Evolutionary conservation across 2,888 invertebrate species (phyloP), one percentile per base, ranked within the genome.

Genomic region (Endotricha flammealis): DNA sequence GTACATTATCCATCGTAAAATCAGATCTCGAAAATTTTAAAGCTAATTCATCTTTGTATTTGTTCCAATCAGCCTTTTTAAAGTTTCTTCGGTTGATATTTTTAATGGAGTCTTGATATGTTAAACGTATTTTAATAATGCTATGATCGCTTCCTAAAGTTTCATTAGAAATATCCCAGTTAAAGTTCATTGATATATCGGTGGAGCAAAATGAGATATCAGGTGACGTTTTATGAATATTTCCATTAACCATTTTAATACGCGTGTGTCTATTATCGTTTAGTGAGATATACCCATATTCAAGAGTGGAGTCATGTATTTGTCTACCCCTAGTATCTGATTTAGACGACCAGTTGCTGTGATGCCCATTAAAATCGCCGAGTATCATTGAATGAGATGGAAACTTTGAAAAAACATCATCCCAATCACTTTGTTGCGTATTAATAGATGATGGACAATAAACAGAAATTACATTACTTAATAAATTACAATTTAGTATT

Each of bases 361-460:
- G 41, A 14, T 44, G 40, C 1, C 22, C 39, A 16, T 45, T 48
- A 20, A 45, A 39, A 22, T 46, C 45, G 0, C 42, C 47, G n/a
- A 34, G 37, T 14, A 48, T 37, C 7, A 48, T 1, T n/a, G 41
- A 39, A 5, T 27, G 33, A 3, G 37, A 31, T 1, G 36, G 24
- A 4, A 47, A 37, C 4, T 46, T 41, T 11, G 46, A 50, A 10
- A 16, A 16, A 4, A 16, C 6, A 16, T 16, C 6, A 3, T 16
- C 16, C 16, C 16, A 16, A 3, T 16, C 16, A 16, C 16, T 16
- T 16, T 16, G 16, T 16, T 16, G 16, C 3, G 16, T 16, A 6
- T 6, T 3, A 16, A 16, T 6, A 16, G 16, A 16, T 16, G 16
- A 16, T 6, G 16, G 16, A 16, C 16, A 16, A 6, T 48, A 50